Evolutionary conservation across 2,888 invertebrate species (phyloP).

Genomic region (Lymantria dispar): DNA sequence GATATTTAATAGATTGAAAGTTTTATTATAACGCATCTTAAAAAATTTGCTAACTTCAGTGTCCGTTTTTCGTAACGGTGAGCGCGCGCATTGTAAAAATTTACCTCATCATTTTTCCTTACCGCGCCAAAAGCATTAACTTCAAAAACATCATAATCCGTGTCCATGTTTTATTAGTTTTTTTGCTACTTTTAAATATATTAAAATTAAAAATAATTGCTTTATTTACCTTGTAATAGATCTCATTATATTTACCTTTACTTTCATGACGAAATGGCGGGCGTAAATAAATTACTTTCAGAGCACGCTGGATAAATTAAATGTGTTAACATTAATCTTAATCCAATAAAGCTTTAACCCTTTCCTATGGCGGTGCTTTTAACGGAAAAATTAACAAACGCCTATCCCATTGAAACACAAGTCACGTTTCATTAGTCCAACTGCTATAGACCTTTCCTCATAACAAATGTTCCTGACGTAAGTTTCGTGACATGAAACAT

Average conservation of each 20-base stretch:
- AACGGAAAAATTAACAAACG: not conserved
- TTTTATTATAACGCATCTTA: too few species aligned
- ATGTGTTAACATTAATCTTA: not conserved
- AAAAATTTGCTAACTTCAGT: too few species aligned
- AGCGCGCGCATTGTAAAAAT: too few species aligned
- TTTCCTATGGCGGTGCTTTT: not conserved
- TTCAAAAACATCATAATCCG: too few species aligned
- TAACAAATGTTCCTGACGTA: not conserved
- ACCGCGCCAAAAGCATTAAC: too few species aligned
- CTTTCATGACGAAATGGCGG: not conserved
- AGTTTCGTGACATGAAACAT: not conserved
- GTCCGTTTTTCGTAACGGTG: too few species aligned
- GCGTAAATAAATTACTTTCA: not conserved
- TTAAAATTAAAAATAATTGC: too few species aligned
- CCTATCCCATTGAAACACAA: not conserved
- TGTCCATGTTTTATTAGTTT: too few species aligned
- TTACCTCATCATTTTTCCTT: too few species aligned
- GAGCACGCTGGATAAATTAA: not conserved
- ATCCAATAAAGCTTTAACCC: not conserved
- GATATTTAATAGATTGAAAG: too few species aligned
- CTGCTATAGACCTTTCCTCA: not conserved
- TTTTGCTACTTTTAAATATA: too few species aligned
- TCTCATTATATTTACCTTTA: conserved; percentile 4
- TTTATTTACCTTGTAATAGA: conserved; percentile 23
- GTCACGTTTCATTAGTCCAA: not conserved